A percentile compares a stretch with the other conserved stretches of the same genome.
Conservation (phyloP, 1,140 invertebrate genomes). For the Camponotus vicinus region DNA sequence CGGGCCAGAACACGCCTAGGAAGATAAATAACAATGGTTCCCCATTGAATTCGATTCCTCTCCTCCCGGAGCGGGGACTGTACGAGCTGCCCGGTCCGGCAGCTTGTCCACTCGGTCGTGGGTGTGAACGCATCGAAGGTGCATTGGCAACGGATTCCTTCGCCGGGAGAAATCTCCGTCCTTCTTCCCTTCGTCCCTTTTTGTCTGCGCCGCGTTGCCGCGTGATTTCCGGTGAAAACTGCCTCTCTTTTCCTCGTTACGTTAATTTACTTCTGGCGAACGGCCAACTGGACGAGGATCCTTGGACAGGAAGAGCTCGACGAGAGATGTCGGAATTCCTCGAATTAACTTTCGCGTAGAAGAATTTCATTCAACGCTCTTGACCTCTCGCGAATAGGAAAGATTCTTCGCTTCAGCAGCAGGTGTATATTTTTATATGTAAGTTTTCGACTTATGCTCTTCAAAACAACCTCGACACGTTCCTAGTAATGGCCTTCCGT, state of each 20-base stretch:
- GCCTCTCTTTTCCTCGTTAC: constrained; percentile 74
- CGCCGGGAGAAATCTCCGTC: constrained; percentile 53
- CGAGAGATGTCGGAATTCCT: constrained; percentile 34
- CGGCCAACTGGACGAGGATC: constrained; percentile 66
- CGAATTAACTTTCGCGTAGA: constrained; percentile 60
- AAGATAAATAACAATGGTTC: constrained; percentile 77
- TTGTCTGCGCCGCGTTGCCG: constrained; percentile 25
- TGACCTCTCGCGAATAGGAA: constrained; percentile 14
- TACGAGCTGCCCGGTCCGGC: constrained; percentile 14
- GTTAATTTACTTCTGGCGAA: constrained; percentile 77
- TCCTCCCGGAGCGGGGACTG: background rate
- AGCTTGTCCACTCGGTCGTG: constrained; percentile 61
- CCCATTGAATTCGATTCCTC: constrained; percentile 72
- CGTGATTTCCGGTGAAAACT: constrained; percentile 73
- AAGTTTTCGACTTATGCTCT: background rate
- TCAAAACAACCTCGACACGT: background rate
- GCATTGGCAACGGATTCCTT: constrained; percentile 66
- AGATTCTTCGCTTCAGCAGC: background rate
- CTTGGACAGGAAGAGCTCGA: constrained; percentile 22
- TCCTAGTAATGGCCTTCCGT: background rate
- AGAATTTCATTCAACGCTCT: constrained; percentile 54
- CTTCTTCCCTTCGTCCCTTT: constrained; percentile 37
- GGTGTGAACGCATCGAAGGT: constrained; percentile 57
- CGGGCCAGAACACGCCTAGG: constrained; percentile 72
- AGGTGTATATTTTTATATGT: background rate